These are phyloP conservation scores for Myotis pilosus DNA, from an alignment of 2,797 vertebrate species.

Conservation along the genomic window DNA sequence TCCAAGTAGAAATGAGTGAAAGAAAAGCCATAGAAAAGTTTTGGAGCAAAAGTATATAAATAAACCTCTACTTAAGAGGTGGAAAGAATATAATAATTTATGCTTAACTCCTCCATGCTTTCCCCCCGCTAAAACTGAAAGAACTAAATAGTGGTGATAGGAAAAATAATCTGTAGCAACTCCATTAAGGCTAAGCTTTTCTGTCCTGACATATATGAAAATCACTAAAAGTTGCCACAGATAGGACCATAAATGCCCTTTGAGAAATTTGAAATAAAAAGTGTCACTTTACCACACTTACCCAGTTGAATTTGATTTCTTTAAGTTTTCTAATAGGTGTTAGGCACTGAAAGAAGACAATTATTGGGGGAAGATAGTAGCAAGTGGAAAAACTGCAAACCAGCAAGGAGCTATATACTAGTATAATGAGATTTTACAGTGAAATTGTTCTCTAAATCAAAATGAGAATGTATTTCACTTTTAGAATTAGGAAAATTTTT, in stretches of 20 bases:
- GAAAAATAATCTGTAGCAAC: background rate
- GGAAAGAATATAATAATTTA: slow-evolving; percentile 12
- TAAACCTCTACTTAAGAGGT: background rate
- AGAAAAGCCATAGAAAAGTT: background rate
- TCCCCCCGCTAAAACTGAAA: background rate
- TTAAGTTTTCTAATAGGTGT: slow-evolving; percentile 22
- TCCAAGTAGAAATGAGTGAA: slow-evolving; percentile 24
- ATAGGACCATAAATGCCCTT: background rate
- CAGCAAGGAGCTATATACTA: background rate
- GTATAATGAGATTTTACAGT: slow-evolving; percentile 44
- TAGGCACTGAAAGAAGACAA: background rate
- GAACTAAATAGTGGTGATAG: background rate
- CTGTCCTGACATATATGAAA: slow-evolving; percentile 25
- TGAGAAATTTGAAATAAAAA: slow-evolving; percentile 53
- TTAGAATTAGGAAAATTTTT: background rate
- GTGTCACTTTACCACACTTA: slow-evolving; percentile 9
- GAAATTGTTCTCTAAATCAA: slow-evolving; percentile 18
- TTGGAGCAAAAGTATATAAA: background rate
- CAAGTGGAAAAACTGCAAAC: background rate
- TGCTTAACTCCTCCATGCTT: background rate
- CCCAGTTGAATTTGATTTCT: background rate
- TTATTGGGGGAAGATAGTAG: background rate
- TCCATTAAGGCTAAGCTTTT: background rate
- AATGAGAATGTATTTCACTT: slow-evolving; percentile 47
- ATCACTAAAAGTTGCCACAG: slow-evolving; percentile 1